phyloP scores from a whole-genome alignment of 2,113 vertebrate species.

The Anolis sagrei region DNA sequence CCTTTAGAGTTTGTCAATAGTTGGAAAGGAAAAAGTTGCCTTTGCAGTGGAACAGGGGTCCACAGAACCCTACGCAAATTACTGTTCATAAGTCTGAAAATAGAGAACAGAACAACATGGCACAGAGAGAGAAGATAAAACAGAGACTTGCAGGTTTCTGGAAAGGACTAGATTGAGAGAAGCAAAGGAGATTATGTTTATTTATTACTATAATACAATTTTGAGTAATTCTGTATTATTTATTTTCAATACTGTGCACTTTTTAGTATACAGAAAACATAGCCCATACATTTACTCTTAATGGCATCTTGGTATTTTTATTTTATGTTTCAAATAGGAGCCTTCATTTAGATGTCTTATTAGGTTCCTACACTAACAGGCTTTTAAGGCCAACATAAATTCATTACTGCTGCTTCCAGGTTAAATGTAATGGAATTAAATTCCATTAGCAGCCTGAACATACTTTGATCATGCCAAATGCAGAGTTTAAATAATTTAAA shows the following conservation, averaged over 20 bases:
- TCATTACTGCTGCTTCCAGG: slow-evolving; percentile 40
- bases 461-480: slow-evolving; percentile 46
- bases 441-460: slow-evolving; percentile 40
- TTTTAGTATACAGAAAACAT: neutral
- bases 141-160: neutral
- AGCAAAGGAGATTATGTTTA: neutral
- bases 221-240: neutral
- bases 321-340: neutral
- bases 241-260: neutral
- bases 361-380: neutral
- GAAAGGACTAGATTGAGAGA: neutral
- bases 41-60: neutral
- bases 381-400: slow-evolving; percentile 47
- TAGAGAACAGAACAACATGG: neutral
- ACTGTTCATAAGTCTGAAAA: neutral
- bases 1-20: neutral
- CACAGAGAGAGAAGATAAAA: neutral
- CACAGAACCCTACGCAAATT: neutral
- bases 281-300: neutral
- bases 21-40: neutral
- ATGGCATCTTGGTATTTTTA: neutral
- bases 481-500: slow-evolving; percentile 39
- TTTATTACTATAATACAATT: too few species aligned
- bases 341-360: neutral
- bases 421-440: slow-evolving; percentile 50